Percentiles rank a stretch among this genome's conserved stretches.
These are phyloP conservation scores for Ostrea denselamellosa DNA, from an alignment of 1,140 invertebrate species.

Conservation along the genomic window DNA sequence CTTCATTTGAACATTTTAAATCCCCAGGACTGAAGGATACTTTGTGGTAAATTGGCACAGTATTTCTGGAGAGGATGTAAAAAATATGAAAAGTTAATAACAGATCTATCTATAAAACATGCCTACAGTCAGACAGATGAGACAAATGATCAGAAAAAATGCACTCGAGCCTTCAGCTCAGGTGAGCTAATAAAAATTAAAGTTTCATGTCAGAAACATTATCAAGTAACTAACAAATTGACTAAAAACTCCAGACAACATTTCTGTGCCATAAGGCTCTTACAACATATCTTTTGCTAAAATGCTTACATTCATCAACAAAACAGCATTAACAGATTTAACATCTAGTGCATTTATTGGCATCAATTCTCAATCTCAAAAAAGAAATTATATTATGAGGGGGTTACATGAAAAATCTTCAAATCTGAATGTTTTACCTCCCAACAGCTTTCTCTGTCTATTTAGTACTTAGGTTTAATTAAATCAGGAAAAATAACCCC, in stretches of 20 bases:
- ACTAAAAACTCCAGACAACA: not conserved
- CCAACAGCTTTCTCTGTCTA: too few species aligned
- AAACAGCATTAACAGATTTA: not conserved
- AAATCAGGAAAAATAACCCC: too few species aligned
- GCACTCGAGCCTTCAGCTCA: not conserved
- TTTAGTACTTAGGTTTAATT: too few species aligned
- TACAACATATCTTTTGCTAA: not conserved
- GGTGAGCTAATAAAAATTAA: not conserved
- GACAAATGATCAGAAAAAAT: conserved; percentile 14
- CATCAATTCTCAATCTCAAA: not conserved
- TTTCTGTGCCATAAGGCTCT: not conserved
- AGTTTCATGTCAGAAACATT: not conserved
- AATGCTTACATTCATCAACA: not conserved
- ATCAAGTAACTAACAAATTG: not conserved
- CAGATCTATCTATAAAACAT: not conserved
- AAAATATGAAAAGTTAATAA: not conserved
- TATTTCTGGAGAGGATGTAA: not conserved
- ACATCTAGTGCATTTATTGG: not conserved
- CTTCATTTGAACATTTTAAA: not conserved
- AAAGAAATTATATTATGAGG: not conserved
- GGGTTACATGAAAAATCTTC: not conserved
- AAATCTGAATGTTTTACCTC: not conserved
- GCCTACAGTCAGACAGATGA: not conserved
- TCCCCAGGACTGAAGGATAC: not conserved
- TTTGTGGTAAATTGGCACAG: not conserved